Conservation (phyloP, 2,888 invertebrate species). For the Aphelenchoides bicaudatus region DNA sequence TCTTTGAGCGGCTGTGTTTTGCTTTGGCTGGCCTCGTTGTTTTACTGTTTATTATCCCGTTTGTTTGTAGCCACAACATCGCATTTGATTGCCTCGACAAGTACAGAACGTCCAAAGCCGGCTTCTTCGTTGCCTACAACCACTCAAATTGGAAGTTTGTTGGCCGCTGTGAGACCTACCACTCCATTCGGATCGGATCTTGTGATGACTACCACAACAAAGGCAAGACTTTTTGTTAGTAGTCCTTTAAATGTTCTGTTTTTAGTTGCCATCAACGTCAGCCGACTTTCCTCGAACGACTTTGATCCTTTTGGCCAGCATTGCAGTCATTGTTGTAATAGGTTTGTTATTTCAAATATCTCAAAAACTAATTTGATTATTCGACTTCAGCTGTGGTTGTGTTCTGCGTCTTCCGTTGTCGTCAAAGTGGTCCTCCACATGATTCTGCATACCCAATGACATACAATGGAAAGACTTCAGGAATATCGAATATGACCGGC, state of each 20-base stretch:
- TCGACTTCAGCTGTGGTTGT: no score
- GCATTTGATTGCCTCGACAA: not conserved
- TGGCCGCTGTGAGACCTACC: slow-evolving; percentile 51
- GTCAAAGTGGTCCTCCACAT: slow-evolving; percentile 35
- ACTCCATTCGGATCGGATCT: slow-evolving; percentile 51
- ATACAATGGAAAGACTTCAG: slow-evolving; percentile 19
- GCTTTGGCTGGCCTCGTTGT: no score
- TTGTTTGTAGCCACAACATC: slow-evolving; percentile 12
- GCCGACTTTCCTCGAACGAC: slow-evolving; percentile 48
- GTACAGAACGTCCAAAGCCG: not conserved
- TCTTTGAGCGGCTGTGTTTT: no score
- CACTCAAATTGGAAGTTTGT: slow-evolving; percentile 21
- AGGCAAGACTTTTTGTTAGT: slow-evolving; percentile 18
- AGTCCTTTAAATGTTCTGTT: slow-evolving; percentile 11
- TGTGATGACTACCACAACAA: slow-evolving; percentile 46
- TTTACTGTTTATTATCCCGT: no score
- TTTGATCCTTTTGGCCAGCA: slow-evolving; percentile 46
- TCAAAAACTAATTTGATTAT: no score
- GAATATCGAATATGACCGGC: slow-evolving; percentile 29
- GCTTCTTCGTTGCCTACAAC: not conserved
- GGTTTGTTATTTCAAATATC: no score
- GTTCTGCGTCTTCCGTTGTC: slow-evolving; percentile 49
- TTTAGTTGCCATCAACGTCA: slow-evolving; percentile 19
- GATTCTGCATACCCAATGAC: slow-evolving; percentile 44
- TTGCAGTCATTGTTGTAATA: slow-evolving; percentile 47